Evolutionary conservation across 2,113 vertebrate species (phyloP).

Genomic region (Oncorhynchus nerka): DNA sequence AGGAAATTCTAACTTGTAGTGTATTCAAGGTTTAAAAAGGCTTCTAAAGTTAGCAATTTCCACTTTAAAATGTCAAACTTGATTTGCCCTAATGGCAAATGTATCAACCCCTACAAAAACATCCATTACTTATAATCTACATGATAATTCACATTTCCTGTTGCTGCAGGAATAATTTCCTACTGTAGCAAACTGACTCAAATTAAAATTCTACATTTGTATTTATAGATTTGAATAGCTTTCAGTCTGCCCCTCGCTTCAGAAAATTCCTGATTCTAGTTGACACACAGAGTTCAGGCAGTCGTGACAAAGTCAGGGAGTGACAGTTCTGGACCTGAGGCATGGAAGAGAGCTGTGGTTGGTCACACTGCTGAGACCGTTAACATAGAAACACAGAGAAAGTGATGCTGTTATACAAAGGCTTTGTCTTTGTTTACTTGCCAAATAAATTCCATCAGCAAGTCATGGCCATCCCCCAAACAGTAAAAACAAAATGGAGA

Average conservation of each 20-base stretch:
- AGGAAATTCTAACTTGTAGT: no score
- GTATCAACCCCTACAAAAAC: no score
- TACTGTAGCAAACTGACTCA: no score
- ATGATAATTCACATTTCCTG: no score
- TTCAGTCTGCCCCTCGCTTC: not conserved
- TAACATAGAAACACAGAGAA: slow-evolving; percentile 4
- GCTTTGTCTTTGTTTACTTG: not conserved
- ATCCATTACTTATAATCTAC: no score
- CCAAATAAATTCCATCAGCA: not conserved
- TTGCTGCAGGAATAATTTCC: no score
- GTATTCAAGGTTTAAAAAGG: no score
- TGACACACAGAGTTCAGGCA: slow-evolving; percentile 40
- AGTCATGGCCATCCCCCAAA: no score
- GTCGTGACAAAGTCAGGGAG: slow-evolving; percentile 31
- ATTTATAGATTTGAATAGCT: not conserved
- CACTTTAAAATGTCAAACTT: no score
- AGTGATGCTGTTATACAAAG: not conserved
- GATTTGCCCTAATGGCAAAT: no score
- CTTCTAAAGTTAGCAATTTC: no score
- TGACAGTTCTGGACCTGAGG: slow-evolving; percentile 54
- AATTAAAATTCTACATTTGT: not conserved
- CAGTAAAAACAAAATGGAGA: no score
- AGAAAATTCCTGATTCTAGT: slow-evolving; percentile 13
- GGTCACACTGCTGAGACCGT: slow-evolving; percentile 3
- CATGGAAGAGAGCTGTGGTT: slow-evolving; percentile 8